phyloP scores from a whole-genome alignment of 2,888 invertebrate species.

The Polydrusus tereticollis region DNA sequence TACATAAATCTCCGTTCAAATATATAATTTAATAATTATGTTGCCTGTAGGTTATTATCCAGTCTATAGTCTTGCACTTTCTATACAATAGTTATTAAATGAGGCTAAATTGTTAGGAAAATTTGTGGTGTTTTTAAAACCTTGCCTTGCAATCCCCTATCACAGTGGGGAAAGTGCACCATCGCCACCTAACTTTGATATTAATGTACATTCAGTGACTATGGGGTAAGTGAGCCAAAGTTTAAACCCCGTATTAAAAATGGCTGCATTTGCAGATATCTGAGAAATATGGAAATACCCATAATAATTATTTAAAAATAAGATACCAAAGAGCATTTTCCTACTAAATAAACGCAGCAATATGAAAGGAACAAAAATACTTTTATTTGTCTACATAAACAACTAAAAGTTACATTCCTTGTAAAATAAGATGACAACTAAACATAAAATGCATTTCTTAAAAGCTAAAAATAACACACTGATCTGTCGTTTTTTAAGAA shows the following conservation, averaged over 20 bases:
- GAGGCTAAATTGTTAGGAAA: not conserved
- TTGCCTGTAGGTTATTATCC: not conserved
- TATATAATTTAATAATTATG: not conserved
- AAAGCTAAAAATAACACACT: no score
- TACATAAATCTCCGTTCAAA: not conserved
- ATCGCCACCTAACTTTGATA: not conserved
- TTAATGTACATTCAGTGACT: not conserved
- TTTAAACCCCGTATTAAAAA: not conserved
- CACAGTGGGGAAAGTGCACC: not conserved
- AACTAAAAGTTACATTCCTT: not conserved
- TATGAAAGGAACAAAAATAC: not conserved
- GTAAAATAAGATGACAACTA: not conserved
- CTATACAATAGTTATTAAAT: not conserved
- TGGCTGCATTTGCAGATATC: not conserved
- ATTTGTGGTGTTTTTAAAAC: not conserved
- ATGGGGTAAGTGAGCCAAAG: not conserved
- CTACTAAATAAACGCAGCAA: not conserved
- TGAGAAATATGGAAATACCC: not conserved
- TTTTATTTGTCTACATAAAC: not conserved
- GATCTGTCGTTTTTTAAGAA: no score
- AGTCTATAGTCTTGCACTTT: not conserved
- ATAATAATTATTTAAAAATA: not conserved
- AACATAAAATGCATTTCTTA: not conserved
- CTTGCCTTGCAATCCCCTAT: not conserved
- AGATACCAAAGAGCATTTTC: not conserved